Percentiles rank a stretch among this genome's conserved stretches.
Evolutionary conservation across 2,113 vertebrate genomes (phyloP).

Genomic region (Gymnarchus niloticus): DNA sequence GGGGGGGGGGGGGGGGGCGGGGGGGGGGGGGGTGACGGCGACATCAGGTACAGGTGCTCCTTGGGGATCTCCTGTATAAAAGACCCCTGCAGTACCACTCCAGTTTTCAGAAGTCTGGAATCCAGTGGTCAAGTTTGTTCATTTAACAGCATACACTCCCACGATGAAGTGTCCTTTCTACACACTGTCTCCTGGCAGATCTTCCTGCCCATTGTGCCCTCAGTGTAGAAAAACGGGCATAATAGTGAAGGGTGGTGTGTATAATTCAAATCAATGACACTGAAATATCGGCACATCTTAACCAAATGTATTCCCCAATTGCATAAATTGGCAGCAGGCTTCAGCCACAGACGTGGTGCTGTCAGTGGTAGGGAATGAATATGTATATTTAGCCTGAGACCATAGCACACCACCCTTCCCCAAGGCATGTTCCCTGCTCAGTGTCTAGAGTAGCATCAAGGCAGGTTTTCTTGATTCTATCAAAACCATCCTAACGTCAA

Average conservation of each 20-base stretch:
- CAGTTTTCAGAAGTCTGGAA: background rate
- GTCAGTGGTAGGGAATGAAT: constrained; percentile 35
- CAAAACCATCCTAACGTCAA: constrained; percentile 20
- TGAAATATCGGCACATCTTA: background rate
- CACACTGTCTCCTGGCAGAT: background rate
- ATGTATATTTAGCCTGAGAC: constrained; percentile 38
- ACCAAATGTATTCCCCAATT: background rate
- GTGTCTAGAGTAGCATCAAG: constrained; percentile 18
- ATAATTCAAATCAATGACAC: background rate
- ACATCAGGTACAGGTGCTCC: too few relatives aligned
- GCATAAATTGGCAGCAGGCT: background rate
- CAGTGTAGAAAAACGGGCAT: background rate
- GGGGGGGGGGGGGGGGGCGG: constrained; percentile 27
- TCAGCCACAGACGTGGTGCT: background rate
- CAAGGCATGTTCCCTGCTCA: background rate
- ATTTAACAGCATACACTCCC: background rate
- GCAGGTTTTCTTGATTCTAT: constrained; percentile 36
- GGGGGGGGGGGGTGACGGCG: constrained; percentile 26
- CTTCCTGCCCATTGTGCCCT: background rate
- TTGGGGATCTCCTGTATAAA: constrained; percentile 18
- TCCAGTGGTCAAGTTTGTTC: background rate
- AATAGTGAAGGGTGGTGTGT: background rate
- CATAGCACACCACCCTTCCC: background rate
- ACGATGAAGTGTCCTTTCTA: background rate
- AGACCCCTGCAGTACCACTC: background rate